Conservation (phyloP, 1,140 invertebrate genomes). For the Ruditapes philippinarum region DNA sequence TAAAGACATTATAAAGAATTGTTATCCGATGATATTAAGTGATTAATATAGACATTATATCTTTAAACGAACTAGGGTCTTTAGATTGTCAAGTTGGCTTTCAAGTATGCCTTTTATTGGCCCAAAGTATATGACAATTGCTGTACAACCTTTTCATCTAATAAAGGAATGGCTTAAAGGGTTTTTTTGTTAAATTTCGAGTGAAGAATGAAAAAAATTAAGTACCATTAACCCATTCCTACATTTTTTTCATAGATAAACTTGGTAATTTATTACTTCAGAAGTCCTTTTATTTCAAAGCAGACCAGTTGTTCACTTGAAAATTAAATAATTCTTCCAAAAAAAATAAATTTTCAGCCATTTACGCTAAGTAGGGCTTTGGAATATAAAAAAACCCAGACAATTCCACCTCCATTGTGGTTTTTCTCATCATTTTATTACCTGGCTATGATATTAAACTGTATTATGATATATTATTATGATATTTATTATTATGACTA, state of each 20-base stretch:
- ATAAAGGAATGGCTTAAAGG: conserved; percentile 20
- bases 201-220: conserved; percentile 31
- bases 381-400: too few relatives aligned
- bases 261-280: not conserved
- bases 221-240: conserved; percentile 27
- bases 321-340: too few relatives aligned
- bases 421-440: too few relatives aligned
- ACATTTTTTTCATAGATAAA: conserved; percentile 19
- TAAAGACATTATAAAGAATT: not conserved
- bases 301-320: not conserved
- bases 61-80: not conserved
- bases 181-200: conserved; percentile 24
- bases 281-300: not conserved
- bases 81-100: conserved; percentile 20
- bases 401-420: too few relatives aligned
- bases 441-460: too few relatives aligned
- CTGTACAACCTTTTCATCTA: conserved; percentile 21
- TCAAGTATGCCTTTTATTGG: not conserved
- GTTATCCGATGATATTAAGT: conserved; percentile 25
- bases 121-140: conserved; percentile 45
- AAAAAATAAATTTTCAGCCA: too few relatives aligned
- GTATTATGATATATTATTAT: too few relatives aligned
- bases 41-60: conserved; percentile 46
- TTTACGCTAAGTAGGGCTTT: too few relatives aligned
- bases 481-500: too few relatives aligned